phyloP scores from a whole-genome alignment of 2,113 vertebrate genomes.

The Sphyrna mokarran region DNA sequence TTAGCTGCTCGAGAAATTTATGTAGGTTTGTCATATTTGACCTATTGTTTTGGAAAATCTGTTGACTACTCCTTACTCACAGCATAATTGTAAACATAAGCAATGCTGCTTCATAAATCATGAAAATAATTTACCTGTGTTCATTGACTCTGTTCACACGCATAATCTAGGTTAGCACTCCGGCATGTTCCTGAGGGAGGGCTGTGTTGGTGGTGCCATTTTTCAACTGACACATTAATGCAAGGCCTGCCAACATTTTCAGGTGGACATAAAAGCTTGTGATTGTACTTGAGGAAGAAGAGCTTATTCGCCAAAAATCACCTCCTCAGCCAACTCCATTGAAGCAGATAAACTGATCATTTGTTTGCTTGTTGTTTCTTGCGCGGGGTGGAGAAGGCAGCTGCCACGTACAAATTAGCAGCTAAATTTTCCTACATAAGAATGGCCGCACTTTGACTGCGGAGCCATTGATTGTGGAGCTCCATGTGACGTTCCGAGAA shows the following conservation, averaged over 20 bases:
- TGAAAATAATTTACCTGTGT: background rate
- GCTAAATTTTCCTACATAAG: background rate
- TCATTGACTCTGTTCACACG: background rate
- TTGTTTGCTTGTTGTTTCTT: background rate
- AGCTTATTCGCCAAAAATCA: background rate
- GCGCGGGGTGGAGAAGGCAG: too few species aligned
- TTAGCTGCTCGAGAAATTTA: conserved; percentile 5
- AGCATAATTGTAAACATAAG: background rate
- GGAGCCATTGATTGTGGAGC: background rate
- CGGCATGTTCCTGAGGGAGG: background rate
- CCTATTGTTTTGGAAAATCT: background rate
- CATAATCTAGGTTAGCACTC: background rate
- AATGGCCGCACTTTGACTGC: background rate
- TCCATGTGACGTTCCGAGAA: background rate
- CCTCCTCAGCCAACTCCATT: background rate
- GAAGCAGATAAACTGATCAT: background rate
- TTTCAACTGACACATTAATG: background rate
- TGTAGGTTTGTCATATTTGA: background rate
- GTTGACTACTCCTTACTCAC: background rate
- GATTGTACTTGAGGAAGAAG: background rate
- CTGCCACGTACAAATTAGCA: background rate
- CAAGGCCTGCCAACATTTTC: background rate
- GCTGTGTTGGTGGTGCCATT: background rate
- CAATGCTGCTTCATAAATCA: conserved; percentile 13
- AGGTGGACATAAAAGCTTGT: background rate